Percentiles rank a stretch among this genome's conserved stretches.
phyloP scores from a whole-genome alignment of 2,113 vertebrate species.

The Trachemys scripta region DNA sequence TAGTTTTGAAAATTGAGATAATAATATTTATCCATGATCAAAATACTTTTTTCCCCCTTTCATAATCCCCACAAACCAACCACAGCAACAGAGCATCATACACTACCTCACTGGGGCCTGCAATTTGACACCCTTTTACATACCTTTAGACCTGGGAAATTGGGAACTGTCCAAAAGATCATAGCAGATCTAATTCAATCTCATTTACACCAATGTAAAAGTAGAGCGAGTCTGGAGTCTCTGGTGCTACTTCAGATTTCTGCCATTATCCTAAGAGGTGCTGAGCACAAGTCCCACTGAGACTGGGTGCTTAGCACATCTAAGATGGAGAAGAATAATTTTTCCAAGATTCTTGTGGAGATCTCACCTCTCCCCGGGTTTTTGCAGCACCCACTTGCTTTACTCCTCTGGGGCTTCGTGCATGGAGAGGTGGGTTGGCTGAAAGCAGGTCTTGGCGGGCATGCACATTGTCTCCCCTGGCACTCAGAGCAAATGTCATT shows the following conservation, averaged over 20 bases:
- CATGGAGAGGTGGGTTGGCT: background rate
- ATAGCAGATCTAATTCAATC: background rate
- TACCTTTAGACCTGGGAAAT: background rate
- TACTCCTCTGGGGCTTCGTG: background rate
- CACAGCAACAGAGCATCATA: background rate
- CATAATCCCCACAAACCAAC: background rate
- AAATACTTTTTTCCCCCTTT: slow-evolving; percentile 29
- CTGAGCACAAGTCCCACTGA: background rate
- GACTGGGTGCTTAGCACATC: background rate
- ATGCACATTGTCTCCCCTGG: background rate
- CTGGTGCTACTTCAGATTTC: background rate
- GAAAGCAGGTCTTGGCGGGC: background rate
- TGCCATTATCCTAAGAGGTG: background rate
- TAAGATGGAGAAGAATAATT: background rate
- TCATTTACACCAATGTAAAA: background rate
- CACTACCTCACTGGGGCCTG: background rate
- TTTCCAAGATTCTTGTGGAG: background rate
- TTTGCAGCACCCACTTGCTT: background rate
- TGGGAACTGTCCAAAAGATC: background rate
- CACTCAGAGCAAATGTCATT: background rate
- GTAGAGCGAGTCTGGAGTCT: background rate
- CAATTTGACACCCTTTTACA: background rate
- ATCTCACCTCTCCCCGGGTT: background rate
- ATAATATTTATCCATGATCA: slow-evolving; percentile 11
- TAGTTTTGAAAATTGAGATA: background rate